These are phyloP conservation scores for Mystacornis crossleyi DNA, from an alignment of 2,113 vertebrate species.

Conservation along the genomic window DNA sequence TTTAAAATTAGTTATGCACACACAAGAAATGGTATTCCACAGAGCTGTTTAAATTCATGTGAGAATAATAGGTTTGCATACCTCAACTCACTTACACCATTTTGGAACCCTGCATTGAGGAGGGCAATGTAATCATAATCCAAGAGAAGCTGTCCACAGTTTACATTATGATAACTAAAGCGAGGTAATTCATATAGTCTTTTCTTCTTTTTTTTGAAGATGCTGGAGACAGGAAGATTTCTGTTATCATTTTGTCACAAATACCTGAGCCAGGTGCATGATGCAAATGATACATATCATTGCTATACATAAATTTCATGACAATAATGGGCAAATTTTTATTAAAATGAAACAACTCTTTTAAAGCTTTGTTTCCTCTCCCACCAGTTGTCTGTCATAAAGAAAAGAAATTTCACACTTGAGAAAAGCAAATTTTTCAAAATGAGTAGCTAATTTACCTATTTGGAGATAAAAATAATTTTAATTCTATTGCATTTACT, in stretches of 20 bases:
- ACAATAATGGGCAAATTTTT: neutral
- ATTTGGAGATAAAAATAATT: neutral
- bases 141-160: neutral
- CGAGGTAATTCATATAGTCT: neutral
- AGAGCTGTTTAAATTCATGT: neutral
- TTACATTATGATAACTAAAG: neutral
- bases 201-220: neutral
- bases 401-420: neutral
- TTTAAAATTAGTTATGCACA: neutral
- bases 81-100: neutral
- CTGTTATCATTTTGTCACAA: neutral
- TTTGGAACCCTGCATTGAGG: neutral
- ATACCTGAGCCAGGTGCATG: neutral
- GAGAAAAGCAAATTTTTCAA: neutral
- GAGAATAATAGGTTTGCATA: neutral
- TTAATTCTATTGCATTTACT: neutral
- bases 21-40: neutral
- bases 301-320: accelerated
- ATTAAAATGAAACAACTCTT: neutral
- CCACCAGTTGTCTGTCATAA: neutral
- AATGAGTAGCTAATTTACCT: neutral
- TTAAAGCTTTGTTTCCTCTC: accelerated
- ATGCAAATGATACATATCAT: neutral
- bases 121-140: neutral
- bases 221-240: neutral